Evolutionary conservation across 2,888 invertebrate genomes (phyloP).

Genomic region (Alloscopus bannaensis): DNA sequence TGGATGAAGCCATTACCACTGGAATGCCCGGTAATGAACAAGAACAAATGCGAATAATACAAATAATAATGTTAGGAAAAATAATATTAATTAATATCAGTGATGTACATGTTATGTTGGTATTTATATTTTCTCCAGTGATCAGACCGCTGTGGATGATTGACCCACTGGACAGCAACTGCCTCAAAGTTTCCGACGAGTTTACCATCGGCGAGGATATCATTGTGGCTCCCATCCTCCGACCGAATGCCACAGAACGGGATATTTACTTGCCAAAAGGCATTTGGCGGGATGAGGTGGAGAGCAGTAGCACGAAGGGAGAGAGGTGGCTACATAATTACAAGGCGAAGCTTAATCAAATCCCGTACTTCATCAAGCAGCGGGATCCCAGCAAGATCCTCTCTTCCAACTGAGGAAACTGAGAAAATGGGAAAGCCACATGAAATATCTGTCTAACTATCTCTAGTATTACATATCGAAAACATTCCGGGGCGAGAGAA

Average conservation of each 20-base stretch:
- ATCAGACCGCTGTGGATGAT: constrained; percentile 94
- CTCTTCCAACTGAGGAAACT: constrained; percentile 7
- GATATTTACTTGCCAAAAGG: constrained; percentile 93
- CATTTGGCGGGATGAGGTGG: constrained; percentile 94
- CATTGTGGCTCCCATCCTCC: constrained; percentile 91
- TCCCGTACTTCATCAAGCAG: constrained; percentile 89
- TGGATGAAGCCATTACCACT: constrained; percentile 86
- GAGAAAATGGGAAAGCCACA: neutral
- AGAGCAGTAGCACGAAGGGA: constrained; percentile 89
- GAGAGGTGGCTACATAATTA: constrained; percentile 94
- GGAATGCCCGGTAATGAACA: no score
- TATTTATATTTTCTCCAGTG: no score
- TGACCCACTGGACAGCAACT: constrained; percentile 86
- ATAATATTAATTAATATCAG: no score
- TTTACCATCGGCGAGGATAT: constrained; percentile 93
- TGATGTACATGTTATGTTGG: no score
- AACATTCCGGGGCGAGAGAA: no score
- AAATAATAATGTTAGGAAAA: no score
- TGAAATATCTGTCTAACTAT: no score
- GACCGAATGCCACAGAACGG: constrained; percentile 82
- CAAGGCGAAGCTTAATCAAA: constrained; percentile 85
- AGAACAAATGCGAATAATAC: no score
- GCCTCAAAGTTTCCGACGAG: constrained; percentile 87
- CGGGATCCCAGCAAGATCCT: constrained; percentile 82
- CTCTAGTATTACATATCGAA: no score